Percentiles rank a stretch among this genome's conserved stretches.
These are phyloP conservation scores for Orthonychiurus folsomi DNA, from an alignment of 2,888 invertebrate species.

Conservation along the genomic window DNA sequence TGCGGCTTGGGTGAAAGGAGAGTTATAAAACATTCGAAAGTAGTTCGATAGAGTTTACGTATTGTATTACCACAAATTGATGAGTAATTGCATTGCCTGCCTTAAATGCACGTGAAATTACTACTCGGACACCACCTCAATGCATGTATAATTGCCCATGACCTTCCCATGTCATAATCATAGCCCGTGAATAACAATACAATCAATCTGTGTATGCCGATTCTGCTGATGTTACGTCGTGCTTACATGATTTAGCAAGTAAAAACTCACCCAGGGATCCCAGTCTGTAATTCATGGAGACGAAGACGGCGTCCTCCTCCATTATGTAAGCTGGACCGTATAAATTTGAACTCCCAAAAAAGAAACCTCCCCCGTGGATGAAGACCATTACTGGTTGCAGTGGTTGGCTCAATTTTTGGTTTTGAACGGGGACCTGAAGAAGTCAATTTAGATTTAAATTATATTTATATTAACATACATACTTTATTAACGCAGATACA, in stretches of 20 bases:
- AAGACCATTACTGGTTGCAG: slow-evolving; percentile 35
- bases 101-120: too few relatives aligned
- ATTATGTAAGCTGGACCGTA: slow-evolving; percentile 29
- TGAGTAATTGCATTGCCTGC: too few relatives aligned
- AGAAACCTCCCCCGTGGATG: slow-evolving; percentile 32
- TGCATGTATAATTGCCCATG: background rate
- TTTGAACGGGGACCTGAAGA: background rate
- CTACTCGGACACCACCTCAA: too few relatives aligned
- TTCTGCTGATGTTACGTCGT: too few relatives aligned
- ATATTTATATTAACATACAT: background rate
- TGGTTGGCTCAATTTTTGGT: background rate
- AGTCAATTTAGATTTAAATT: background rate
- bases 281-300: slow-evolving; percentile 29
- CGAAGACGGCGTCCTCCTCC: slow-evolving; percentile 27
- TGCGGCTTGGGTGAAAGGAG: too few relatives aligned
- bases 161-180: too few relatives aligned
- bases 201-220: too few relatives aligned
- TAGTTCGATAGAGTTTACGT: too few relatives aligned
- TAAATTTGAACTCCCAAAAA: slow-evolving; percentile 24
- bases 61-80: too few relatives aligned
- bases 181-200: too few relatives aligned
- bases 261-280: slow-evolving; percentile 24
- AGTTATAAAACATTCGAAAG: too few relatives aligned
- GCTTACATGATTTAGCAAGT: background rate
- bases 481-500: background rate